A percentile compares a stretch with the other conserved stretches of the same genome.
Conservation (phyloP, 2,888 invertebrate genomes). For the Marronus borbonicus region DNA sequence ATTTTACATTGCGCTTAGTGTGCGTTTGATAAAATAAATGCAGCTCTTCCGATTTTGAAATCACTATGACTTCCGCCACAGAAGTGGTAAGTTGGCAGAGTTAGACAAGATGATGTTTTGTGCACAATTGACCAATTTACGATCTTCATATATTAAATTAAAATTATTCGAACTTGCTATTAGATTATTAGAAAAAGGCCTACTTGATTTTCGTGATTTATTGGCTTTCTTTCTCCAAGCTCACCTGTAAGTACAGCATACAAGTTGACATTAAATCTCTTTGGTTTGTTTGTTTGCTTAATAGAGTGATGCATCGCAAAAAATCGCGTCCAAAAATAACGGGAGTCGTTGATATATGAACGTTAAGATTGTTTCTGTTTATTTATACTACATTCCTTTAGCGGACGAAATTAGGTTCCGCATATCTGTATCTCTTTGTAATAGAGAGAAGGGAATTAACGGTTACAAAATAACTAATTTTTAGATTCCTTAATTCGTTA, state of each 20-base stretch:
- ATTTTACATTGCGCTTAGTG: slow-evolving; percentile 1
- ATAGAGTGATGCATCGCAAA: neutral
- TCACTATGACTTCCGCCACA: slow-evolving; percentile 59
- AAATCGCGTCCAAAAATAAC: slow-evolving; percentile 14
- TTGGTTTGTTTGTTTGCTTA: slow-evolving; percentile 4
- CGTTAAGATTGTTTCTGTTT: neutral
- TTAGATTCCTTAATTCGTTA: too few species aligned
- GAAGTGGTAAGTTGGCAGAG: slow-evolving; percentile 59
- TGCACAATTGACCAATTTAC: slow-evolving; percentile 5
- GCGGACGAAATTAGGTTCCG: neutral
- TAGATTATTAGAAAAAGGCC: too few species aligned
- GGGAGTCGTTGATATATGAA: neutral
- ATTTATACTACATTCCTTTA: neutral
- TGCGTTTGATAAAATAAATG: slow-evolving; percentile 37
- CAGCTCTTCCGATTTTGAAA: slow-evolving; percentile 35
- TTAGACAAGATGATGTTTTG: slow-evolving; percentile 24
- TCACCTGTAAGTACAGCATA: slow-evolving; percentile 3
- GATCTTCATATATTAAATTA: too few species aligned
- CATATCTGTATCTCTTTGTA: neutral
- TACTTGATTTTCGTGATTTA: too few species aligned
- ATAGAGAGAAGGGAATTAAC: neutral
- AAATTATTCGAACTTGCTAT: too few species aligned
- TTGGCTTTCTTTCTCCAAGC: neutral
- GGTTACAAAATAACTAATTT: neutral
- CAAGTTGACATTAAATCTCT: neutral